Conservation (phyloP, 2,797 vertebrate species). For the Valencia hispanica region DNA sequence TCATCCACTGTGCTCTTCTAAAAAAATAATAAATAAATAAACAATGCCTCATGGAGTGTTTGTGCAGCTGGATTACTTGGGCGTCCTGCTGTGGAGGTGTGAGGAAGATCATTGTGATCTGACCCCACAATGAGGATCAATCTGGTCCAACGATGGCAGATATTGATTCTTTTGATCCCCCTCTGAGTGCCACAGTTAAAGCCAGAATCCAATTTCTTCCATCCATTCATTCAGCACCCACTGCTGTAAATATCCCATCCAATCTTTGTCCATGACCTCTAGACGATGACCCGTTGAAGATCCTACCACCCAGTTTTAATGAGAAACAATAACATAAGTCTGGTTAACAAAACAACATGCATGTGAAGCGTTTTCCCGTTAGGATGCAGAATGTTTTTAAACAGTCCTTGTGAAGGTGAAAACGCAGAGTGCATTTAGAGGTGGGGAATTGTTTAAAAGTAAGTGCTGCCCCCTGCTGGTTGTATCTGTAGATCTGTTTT, state of each 20-base stretch:
- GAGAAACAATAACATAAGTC: background rate
- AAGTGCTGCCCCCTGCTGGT: slow-evolving; percentile 69
- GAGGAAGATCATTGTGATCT: slow-evolving; percentile 31
- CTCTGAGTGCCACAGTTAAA: slow-evolving; percentile 22
- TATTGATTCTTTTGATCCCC: slow-evolving; percentile 50
- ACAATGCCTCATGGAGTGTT: background rate
- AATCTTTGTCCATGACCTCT: slow-evolving; percentile 37
- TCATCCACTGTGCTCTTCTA: background rate
- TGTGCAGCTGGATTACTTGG: slow-evolving; percentile 8
- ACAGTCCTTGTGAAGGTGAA: slow-evolving; percentile 61
- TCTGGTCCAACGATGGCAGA: slow-evolving; percentile 38
- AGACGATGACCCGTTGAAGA: slow-evolving; percentile 17
- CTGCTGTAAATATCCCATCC: slow-evolving; percentile 42
- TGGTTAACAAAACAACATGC: background rate
- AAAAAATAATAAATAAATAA: background rate
- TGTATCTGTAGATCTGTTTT: background rate
- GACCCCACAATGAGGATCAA: slow-evolving; percentile 59
- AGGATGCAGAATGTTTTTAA: background rate
- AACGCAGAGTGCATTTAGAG: slow-evolving; percentile 16
- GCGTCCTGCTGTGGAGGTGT: slow-evolving; percentile 34
- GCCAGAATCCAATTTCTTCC: slow-evolving; percentile 37
- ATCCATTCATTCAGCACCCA: slow-evolving; percentile 1
- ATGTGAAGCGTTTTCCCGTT: background rate
- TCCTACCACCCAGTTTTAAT: slow-evolving; percentile 5
- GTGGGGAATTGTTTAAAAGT: slow-evolving; percentile 8